Evolutionary conservation across 2,113 vertebrate species (phyloP).

Genomic region (Gracilinanus agilis): DNA sequence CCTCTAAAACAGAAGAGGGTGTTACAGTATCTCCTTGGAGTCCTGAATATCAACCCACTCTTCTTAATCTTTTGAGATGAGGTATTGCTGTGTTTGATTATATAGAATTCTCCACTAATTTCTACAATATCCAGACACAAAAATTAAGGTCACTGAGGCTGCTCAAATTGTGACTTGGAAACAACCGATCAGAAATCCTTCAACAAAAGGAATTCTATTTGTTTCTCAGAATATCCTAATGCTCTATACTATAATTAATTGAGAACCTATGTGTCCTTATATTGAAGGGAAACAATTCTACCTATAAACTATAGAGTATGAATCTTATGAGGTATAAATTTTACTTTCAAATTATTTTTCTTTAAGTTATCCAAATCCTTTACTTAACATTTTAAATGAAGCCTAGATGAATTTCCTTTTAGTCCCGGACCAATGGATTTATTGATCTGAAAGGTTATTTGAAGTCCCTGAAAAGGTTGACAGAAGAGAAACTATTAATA

Average conservation of each 20-base stretch:
- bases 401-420: slow-evolving; percentile 23
- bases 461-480: background rate
- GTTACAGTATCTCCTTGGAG: background rate
- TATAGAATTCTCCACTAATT: background rate
- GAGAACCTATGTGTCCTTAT: slow-evolving; percentile 11
- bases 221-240: slow-evolving; percentile 30
- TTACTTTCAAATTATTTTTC: slow-evolving; percentile 51
- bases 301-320: background rate
- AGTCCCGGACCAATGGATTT: background rate
- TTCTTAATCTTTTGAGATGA: background rate
- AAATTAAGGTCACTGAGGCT: slow-evolving; percentile 22
- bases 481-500: background rate
- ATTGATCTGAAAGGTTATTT: slow-evolving; percentile 15
- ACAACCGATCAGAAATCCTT: background rate
- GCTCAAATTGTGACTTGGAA: slow-evolving; percentile 34
- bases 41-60: background rate
- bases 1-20: background rate
- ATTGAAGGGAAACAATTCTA: background rate
- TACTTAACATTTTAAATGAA: background rate
- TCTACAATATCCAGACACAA: slow-evolving; percentile 30
- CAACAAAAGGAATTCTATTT: background rate
- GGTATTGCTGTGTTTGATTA: background rate
- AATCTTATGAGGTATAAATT: slow-evolving; percentile 1
- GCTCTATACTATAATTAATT: background rate
- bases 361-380: background rate